phyloP scores from a whole-genome alignment of 2,888 invertebrate genomes.

The Drosophila koepferae region DNA sequence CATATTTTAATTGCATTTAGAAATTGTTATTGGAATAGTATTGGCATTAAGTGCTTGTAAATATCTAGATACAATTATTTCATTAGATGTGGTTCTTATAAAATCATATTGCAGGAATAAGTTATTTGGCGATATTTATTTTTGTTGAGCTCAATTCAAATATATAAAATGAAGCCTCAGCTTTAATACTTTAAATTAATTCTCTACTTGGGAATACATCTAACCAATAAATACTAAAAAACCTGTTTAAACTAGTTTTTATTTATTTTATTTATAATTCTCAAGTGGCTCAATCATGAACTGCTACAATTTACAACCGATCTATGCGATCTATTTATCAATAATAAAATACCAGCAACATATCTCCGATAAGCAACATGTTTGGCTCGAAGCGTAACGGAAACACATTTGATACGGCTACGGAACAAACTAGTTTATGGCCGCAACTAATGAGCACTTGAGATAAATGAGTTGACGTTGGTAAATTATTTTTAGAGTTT shows the following conservation, averaged over 20 bases:
- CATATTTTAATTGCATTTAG: slow-evolving; percentile 72
- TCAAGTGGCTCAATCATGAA: neutral
- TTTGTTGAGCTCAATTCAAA: neutral
- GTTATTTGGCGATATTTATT: neutral
- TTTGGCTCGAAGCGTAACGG: neutral
- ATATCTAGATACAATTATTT: slow-evolving; percentile 69
- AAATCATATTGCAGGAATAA: neutral
- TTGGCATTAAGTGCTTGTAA: slow-evolving; percentile 75
- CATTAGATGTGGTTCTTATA: slow-evolving; percentile 55
- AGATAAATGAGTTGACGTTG: neutral
- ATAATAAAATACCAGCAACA: neutral
- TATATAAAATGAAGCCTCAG: neutral
- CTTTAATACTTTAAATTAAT: neutral
- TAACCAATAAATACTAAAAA: neutral
- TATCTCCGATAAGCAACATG: neutral
- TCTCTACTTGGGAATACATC: neutral
- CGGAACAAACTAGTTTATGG: slow-evolving; percentile 18
- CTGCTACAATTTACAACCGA: neutral
- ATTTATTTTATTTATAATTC: neutral
- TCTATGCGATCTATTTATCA: neutral
- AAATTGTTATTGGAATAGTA: slow-evolving; percentile 63
- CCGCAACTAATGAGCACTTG: slow-evolving; percentile 16
- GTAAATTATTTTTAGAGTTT: neutral
- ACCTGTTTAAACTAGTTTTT: neutral
- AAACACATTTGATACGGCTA: neutral